These are phyloP conservation scores for Andrena praecox DNA, from an alignment of 2,888 invertebrate species.

Conservation along the genomic window DNA sequence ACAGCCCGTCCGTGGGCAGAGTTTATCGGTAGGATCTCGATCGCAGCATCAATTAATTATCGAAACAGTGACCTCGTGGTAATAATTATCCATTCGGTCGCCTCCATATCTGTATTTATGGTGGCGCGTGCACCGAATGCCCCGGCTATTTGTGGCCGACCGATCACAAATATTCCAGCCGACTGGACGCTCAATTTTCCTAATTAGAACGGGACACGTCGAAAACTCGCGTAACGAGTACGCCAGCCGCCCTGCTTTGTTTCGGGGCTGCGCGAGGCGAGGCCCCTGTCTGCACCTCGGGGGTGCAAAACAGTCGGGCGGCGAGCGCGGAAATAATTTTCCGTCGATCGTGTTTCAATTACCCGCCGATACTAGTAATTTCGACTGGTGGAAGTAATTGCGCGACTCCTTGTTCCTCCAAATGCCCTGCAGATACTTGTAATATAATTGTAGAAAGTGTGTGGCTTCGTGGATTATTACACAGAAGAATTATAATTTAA, in stretches of 20 bases:
- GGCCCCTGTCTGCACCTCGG: background rate
- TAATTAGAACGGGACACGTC: conserved; percentile 65
- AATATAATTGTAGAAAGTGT: too few relatives aligned
- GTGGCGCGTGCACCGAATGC: conserved; percentile 51
- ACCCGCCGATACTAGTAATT: background rate
- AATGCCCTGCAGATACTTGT: too few relatives aligned
- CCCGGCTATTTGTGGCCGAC: conserved; percentile 62
- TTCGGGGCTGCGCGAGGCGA: background rate
- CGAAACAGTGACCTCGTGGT: conserved; percentile 70
- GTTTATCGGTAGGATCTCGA: conserved; percentile 51
- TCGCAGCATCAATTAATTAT: conserved; percentile 74
- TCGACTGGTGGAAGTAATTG: background rate
- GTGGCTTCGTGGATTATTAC: too few relatives aligned
- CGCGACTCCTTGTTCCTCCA: too few relatives aligned
- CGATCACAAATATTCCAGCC: conserved; percentile 56
- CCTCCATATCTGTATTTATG: conserved; percentile 66
- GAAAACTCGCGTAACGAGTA: conserved; percentile 47
- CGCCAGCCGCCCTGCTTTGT: background rate
- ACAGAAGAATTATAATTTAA: too few relatives aligned
- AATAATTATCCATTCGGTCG: conserved; percentile 76
- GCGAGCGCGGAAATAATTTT: background rate
- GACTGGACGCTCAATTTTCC: conserved; percentile 63
- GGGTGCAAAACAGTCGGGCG: background rate
- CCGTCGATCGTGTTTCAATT: background rate
- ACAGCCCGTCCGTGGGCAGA: background rate